Evolutionary conservation across 2,888 invertebrate genomes (phyloP).

Genomic region (Meiosimyza decipiens): DNA sequence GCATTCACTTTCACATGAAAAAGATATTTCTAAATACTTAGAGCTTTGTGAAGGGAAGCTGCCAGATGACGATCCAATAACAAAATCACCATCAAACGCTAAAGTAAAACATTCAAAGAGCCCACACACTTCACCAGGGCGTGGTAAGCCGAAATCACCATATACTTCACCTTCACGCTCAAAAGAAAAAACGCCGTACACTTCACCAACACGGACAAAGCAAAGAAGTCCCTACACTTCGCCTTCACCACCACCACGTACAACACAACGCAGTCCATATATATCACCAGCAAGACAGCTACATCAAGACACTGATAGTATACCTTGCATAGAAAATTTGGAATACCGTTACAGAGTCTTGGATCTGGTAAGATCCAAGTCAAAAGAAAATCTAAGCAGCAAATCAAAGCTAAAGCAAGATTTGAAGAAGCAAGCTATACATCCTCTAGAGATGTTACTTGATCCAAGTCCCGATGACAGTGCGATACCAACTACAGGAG

Average conservation of each 20-base stretch:
- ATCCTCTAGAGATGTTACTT: conserved; percentile 60
- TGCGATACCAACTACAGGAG: conserved; percentile 60
- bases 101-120: conserved; percentile 25
- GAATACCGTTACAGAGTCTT: conserved; percentile 58
- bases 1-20: conserved; percentile 61
- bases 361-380: conserved; percentile 55
- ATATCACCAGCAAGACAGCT: conserved; percentile 51
- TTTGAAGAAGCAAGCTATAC: conserved; percentile 54
- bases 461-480: conserved; percentile 58
- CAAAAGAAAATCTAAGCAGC: conserved; percentile 44
- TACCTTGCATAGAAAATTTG: conserved; percentile 53
- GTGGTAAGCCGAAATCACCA: conserved; percentile 44
- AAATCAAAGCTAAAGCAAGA: conserved; percentile 45
- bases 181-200: conserved; percentile 44
- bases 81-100: background rate
- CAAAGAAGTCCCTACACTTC: conserved; percentile 34
- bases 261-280: conserved; percentile 28
- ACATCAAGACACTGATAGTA: conserved; percentile 41
- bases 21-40: conserved; percentile 56
- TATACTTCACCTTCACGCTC: conserved; percentile 50
- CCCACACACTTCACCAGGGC: conserved; percentile 29
- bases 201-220: conserved; percentile 48
- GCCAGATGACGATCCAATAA: conserved; percentile 28
- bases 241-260: conserved; percentile 35
- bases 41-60: conserved; percentile 60